Conservation (phyloP, 2,797 vertebrate genomes). For the Cryptoprocta ferox region DNA sequence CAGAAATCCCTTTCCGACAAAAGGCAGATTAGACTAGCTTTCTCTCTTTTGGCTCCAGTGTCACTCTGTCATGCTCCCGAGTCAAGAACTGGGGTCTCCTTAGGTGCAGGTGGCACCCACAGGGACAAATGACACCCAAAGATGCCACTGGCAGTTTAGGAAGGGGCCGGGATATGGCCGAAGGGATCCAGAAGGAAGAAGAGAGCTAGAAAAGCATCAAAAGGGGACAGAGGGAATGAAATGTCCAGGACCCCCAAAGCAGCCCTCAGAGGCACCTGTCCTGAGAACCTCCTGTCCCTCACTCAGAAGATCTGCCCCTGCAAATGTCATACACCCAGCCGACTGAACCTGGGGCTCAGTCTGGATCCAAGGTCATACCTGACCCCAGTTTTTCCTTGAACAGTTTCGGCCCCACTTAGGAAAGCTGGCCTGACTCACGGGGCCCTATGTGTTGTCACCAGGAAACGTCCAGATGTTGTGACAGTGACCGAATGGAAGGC, state of each 20-base stretch:
- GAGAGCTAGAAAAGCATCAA: neutral
- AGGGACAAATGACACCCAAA: neutral
- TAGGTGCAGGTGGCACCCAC: neutral
- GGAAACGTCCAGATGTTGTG: slow-evolving; percentile 85
- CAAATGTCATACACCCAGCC: too few species aligned
- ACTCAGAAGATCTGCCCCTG: neutral
- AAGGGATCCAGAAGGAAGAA: neutral
- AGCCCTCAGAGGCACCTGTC: neutral
- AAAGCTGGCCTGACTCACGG: neutral
- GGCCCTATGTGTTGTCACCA: slow-evolving; percentile 68
- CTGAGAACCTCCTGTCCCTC: neutral
- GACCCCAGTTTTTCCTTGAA: neutral
- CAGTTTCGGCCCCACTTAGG: neutral
- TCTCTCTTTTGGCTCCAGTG: neutral
- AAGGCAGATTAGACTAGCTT: neutral
- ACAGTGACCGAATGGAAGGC: slow-evolving; percentile 89
- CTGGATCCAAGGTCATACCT: neutral
- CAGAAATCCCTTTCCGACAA: neutral
- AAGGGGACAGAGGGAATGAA: neutral
- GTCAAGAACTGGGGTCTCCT: neutral
- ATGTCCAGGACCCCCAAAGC: neutral
- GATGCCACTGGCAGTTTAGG: neutral
- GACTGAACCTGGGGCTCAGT: neutral
- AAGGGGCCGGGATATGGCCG: neutral
- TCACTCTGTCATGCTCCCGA: neutral